Percentiles rank a stretch among this genome's conserved stretches.
These are phyloP conservation scores for Diarsia mendica DNA, from an alignment of 2,888 invertebrate species.

Conservation along the genomic window DNA sequence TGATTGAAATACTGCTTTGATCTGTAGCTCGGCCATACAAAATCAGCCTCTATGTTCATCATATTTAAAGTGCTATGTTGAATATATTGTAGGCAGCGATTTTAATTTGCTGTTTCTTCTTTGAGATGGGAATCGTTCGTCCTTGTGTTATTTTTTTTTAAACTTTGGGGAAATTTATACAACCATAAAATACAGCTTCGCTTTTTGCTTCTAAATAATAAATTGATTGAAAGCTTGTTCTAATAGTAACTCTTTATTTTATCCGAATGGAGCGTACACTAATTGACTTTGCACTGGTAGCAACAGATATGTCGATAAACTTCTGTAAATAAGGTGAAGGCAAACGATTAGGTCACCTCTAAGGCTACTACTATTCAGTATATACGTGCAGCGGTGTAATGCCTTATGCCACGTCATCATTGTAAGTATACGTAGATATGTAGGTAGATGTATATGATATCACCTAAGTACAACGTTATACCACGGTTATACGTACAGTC, in stretches of 20 bases:
- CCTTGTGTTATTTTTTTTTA: slow-evolving; percentile 57
- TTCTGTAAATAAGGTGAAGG: slow-evolving; percentile 77
- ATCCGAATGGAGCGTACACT: slow-evolving; percentile 18
- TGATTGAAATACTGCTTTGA: slow-evolving; percentile 87
- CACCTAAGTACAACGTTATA: not conserved
- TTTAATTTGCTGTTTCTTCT: slow-evolving; percentile 64
- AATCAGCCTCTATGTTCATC: slow-evolving; percentile 58
- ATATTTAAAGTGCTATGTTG: slow-evolving; percentile 56
- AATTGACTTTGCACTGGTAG: slow-evolving; percentile 33
- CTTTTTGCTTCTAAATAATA: not conserved
- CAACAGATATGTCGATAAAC: slow-evolving; percentile 63
- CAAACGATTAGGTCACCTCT: slow-evolving; percentile 79
- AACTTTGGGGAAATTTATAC: slow-evolving; percentile 27
- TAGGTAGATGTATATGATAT: not conserved
- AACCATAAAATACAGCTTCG: not conserved
- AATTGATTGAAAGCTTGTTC: not conserved
- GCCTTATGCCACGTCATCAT: slow-evolving; percentile 65
- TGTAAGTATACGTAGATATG: not conserved
- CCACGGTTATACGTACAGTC: not conserved
- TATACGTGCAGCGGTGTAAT: slow-evolving; percentile 51
- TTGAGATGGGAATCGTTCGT: slow-evolving; percentile 61
- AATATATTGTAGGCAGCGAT: slow-evolving; percentile 23
- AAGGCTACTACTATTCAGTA: slow-evolving; percentile 57
- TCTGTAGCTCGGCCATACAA: slow-evolving; percentile 68
- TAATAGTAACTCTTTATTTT: slow-evolving; percentile 4